Conservation (phyloP, 2,797 vertebrate species). For the Lagodon rhomboides region DNA sequence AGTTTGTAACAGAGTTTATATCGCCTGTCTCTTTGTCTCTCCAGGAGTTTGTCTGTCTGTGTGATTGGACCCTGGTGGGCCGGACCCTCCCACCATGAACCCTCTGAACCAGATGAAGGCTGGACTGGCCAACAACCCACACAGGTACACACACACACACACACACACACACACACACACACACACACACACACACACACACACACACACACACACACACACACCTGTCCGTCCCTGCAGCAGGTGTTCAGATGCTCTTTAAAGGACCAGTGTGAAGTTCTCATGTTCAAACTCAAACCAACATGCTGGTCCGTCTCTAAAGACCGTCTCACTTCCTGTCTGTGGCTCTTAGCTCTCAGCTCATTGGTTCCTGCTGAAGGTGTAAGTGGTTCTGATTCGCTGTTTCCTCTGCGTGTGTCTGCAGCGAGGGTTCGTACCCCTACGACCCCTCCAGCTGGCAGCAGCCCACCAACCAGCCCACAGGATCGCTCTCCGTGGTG, state of each 20-base stretch:
- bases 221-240: too few species aligned
- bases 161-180: slow-evolving; percentile 50
- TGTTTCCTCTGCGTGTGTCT: slow-evolving; percentile 1
- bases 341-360: too few species aligned
- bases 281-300: too few species aligned
- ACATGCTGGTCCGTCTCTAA: too few species aligned
- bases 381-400: too few species aligned
- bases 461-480: slow-evolving; percentile 90
- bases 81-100: slow-evolving; percentile 85
- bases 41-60: slow-evolving; percentile 45
- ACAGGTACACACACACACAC: slow-evolving; percentile 84
- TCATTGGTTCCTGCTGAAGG: too few species aligned
- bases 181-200: slow-evolving; percentile 8
- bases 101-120: slow-evolving; percentile 98
- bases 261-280: too few species aligned
- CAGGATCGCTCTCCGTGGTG: slow-evolving; percentile 94
- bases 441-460: slow-evolving; percentile 90
- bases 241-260: too few species aligned
- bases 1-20: too few species aligned
- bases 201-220: slow-evolving; percentile 48
- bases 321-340: too few species aligned
- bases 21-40: neutral
- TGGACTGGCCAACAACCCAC: slow-evolving; percentile 91
- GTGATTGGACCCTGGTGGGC: slow-evolving; percentile 59
- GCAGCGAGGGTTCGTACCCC: slow-evolving; percentile 92